Evolutionary conservation across 2,888 invertebrate genomes (phyloP).

Genomic region (Limenitis camilla): DNA sequence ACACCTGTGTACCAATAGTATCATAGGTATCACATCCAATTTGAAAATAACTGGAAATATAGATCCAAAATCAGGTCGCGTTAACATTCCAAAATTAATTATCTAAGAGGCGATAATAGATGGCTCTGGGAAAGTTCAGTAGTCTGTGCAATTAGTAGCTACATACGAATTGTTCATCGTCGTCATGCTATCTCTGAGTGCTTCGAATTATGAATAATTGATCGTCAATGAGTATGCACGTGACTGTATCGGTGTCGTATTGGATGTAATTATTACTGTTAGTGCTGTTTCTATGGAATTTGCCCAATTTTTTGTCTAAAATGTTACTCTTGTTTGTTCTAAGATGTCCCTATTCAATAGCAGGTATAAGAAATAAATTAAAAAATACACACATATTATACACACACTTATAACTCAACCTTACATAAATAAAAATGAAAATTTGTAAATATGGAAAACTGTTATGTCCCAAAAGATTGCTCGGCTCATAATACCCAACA

Average conservation of each 20-base stretch:
- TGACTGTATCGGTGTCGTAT: slow-evolving; percentile 32
- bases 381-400: too few species aligned
- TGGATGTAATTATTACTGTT: slow-evolving; percentile 11
- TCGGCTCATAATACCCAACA: too few species aligned
- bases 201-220: slow-evolving; percentile 66
- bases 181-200: slow-evolving; percentile 55
- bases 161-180: slow-evolving; percentile 46
- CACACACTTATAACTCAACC: too few species aligned
- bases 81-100: slow-evolving; percentile 41
- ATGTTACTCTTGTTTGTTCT: too few species aligned
- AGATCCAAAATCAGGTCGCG: slow-evolving; percentile 23
- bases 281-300: background rate
- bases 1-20: too few species aligned
- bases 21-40: too few species aligned
- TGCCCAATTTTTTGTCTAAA: too few species aligned
- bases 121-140: slow-evolving; percentile 43
- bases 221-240: slow-evolving; percentile 54
- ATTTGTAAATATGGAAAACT: too few species aligned
- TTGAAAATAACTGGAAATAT: slow-evolving; percentile 6
- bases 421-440: too few species aligned
- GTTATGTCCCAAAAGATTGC: too few species aligned
- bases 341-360: too few species aligned
- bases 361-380: too few species aligned
- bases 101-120: slow-evolving; percentile 37
- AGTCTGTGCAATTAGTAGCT: slow-evolving; percentile 59